Evolutionary conservation across 1,140 invertebrate genomes (phyloP), one percentile per base, ranked within the genome.

Genomic region (Acromyrmex charruanus): DNA sequence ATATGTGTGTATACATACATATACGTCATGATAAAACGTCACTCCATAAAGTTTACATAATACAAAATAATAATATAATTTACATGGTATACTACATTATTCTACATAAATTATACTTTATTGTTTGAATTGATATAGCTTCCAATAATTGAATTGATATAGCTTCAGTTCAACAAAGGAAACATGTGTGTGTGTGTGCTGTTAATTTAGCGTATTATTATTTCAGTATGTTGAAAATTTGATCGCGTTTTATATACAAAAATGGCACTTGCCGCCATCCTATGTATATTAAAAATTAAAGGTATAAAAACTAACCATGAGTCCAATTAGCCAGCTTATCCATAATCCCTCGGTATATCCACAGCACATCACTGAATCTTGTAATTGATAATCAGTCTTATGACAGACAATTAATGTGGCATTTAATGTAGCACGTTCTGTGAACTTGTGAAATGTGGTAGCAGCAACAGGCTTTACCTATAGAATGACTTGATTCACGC

Each of bases 401-500:
- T 77, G 71, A 84, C 68, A 85, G 85, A 88, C n/a, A 79, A 87
- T 49, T 65, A 72, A 68, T 87, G 85, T 87, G 79, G 12, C 81
- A 55, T 85, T 90, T 53, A 71, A 89, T 16, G 21, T 21, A 88
- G 21, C 53, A 72, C 75, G 44, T 87, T 85, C 49, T 28, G 59
- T n/a, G 53, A 77, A 69, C 49, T 86, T 82, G 65, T 16, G 49
- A 90, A 90, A 85, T 91, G 85, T 85, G 85, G 63, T 88, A 88
- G 84, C 93, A 95, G 94, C 94, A 95, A 95, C 94, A 95, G 94
- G 94, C 94, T 94, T 95, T 94, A 91, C 90, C 92, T 94, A 93
- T 94, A 95, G 91, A 91, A 89, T 84, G 89, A 90, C 88, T 90
- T 86, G 88, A 94, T 92, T 92, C 89, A 80, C 80, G 53, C 89